Evolutionary conservation across 2,888 invertebrate species (phyloP).

Genomic region (Cantharis lateralis): DNA sequence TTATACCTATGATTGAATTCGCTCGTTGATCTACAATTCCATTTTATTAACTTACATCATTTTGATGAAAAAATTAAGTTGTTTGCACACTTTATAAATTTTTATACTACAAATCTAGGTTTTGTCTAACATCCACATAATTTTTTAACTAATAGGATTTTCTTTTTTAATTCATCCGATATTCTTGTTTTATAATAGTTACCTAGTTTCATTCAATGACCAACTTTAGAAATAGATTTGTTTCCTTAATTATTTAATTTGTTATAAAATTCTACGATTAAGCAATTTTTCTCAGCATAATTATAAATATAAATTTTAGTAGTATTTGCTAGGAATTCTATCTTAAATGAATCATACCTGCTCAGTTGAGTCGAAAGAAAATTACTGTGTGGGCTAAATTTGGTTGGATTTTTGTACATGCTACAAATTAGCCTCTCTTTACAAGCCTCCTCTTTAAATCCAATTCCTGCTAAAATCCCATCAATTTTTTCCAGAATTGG

Average conservation of each 20-base stretch:
- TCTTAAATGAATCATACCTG: conserved; percentile 67
- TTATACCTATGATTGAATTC: not conserved
- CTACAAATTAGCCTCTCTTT: conserved; percentile 80
- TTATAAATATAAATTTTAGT: too few species aligned
- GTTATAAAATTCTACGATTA: not conserved
- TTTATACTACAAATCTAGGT: not conserved
- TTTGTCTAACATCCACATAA: not conserved
- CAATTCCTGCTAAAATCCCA: conserved; percentile 70
- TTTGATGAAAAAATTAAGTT: not conserved
- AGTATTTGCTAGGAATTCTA: not conserved
- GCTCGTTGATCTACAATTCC: not conserved
- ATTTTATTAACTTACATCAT: not conserved
- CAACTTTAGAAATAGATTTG: not conserved
- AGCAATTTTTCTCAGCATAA: not conserved
- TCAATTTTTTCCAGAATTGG: conserved; percentile 80
- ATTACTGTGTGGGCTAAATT: conserved; percentile 85
- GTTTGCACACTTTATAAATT: not conserved
- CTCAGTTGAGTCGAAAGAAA: conserved; percentile 84
- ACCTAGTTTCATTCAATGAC: not conserved
- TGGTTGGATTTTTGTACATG: conserved; percentile 81
- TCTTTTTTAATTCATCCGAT: not conserved
- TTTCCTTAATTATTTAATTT: not conserved
- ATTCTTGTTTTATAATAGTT: not conserved
- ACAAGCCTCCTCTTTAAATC: conserved; percentile 73
- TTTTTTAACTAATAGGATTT: not conserved